These are phyloP conservation scores for Phalanger gymnotis DNA, from an alignment of 2,797 vertebrate species.

Conservation along the genomic window DNA sequence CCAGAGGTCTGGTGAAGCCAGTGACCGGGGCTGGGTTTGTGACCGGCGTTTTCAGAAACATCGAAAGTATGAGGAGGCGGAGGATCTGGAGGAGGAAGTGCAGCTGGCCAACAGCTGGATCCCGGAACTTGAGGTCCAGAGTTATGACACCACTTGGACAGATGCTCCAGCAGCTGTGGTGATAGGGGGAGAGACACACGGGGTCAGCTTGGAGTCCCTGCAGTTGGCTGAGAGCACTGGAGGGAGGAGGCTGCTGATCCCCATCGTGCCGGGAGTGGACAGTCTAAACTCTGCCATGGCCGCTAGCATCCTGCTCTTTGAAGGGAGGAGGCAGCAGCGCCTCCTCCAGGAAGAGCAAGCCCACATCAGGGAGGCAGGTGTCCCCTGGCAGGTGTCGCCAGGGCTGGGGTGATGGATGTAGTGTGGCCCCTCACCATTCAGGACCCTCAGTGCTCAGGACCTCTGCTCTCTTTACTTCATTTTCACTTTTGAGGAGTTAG, in stretches of 20 bases:
- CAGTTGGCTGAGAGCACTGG: constrained; percentile 86
- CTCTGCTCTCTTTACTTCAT: too few relatives aligned
- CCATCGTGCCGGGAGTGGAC: constrained; percentile 89
- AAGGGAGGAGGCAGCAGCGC: constrained; percentile 91
- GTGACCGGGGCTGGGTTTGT: constrained; percentile 84
- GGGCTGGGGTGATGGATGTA: not conserved
- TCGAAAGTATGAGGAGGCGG: constrained; percentile 68
- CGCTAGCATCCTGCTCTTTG: constrained; percentile 93
- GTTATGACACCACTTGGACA: constrained; percentile 90
- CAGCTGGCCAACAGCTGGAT: constrained; percentile 59
- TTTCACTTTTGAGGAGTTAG: not conserved
- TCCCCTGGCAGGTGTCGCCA: not conserved
- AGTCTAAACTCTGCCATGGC: constrained; percentile 95
- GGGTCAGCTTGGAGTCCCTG: constrained; percentile 89
- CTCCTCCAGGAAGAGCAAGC: not conserved
- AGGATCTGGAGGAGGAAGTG: constrained; percentile 23
- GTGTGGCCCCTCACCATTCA: not conserved
- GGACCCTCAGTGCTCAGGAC: not conserved
- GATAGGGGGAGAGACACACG: constrained; percentile 92
- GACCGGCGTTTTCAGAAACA: constrained; percentile 68
- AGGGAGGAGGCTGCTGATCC: constrained; percentile 90
- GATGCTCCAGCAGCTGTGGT: constrained; percentile 88
- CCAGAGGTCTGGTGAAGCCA: constrained; percentile 71
- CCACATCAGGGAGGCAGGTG: not conserved
- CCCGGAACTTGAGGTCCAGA: constrained; percentile 82